A percentile compares a stretch with the other conserved stretches of the same genome.
These are phyloP conservation scores for Argyresthia albistria DNA, from an alignment of 2,888 invertebrate genomes.

Conservation along the genomic window DNA sequence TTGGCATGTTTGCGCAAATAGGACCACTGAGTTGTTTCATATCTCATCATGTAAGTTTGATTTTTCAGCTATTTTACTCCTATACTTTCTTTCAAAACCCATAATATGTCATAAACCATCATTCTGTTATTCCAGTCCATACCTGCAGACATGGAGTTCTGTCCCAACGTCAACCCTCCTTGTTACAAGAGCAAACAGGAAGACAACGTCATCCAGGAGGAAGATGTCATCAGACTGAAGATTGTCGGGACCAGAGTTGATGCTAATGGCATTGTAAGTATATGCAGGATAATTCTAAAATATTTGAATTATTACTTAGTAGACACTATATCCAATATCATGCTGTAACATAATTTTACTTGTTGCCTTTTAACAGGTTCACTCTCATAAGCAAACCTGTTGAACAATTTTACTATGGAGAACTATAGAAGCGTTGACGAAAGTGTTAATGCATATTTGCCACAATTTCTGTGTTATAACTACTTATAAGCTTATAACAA, in stretches of 20 bases:
- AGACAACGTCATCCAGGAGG: constrained; percentile 96
- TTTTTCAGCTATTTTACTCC: constrained; percentile 11
- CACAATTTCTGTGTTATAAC: too few species aligned
- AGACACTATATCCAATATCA: too few species aligned
- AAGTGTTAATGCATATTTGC: too few species aligned
- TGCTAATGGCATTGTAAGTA: constrained; percentile 97
- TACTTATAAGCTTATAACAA: too few species aligned
- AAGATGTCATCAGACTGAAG: constrained; percentile 97
- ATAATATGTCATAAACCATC: background rate
- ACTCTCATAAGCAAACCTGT: too few species aligned
- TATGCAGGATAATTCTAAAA: too few species aligned
- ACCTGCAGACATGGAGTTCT: constrained; percentile 99
- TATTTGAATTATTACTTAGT: too few species aligned
- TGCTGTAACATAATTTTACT: too few species aligned
- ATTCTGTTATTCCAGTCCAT: constrained; percentile 80
- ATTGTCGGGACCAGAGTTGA: constrained; percentile 99
- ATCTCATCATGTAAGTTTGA: constrained; percentile 87
- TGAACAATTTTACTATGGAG: too few species aligned
- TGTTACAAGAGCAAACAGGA: constrained; percentile 99
- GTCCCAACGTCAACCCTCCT: constrained; percentile 96
- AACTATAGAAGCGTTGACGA: too few species aligned
- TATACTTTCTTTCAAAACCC: constrained; percentile 4
- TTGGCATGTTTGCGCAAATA: constrained; percentile 99
- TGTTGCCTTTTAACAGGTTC: too few species aligned
- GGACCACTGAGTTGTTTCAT: constrained; percentile 99